Conservation (phyloP, 2,888 invertebrate genomes). For the Congeria kusceri region DNA sequence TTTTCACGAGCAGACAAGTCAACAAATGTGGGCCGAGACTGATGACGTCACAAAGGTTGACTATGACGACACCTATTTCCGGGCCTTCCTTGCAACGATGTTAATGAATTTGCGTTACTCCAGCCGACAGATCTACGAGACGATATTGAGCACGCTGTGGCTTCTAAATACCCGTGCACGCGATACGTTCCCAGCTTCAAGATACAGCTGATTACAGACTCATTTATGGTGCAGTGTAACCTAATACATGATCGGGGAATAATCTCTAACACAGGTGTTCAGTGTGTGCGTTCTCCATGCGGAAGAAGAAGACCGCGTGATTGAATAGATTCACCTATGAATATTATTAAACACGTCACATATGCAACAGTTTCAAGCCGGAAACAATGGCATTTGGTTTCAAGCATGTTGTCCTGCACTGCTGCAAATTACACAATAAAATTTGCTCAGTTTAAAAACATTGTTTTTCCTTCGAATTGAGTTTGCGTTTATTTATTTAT, state of each 20-base stretch:
- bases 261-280: conserved; percentile 19
- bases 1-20: conserved; percentile 53
- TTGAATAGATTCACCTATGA: no score
- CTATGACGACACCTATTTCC: conserved; percentile 70
- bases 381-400: no score
- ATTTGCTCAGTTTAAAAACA: no score
- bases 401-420: no score
- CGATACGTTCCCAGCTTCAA: conserved; percentile 64
- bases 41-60: conserved; percentile 58
- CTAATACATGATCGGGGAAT: conserved; percentile 53
- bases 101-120: conserved; percentile 45
- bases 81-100: conserved; percentile 56
- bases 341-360: no score
- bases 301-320: conserved; percentile 36
- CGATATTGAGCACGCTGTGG: conserved; percentile 63
- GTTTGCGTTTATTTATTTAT: no score
- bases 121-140: conserved; percentile 59
- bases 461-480: no score
- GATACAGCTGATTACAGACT: conserved; percentile 43
- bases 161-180: conserved; percentile 55
- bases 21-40: conserved; percentile 64
- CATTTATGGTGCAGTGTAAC: conserved; percentile 49
- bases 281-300: conserved; percentile 56
- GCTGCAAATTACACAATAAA: no score
- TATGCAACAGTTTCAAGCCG: no score